Conservation (phyloP, 2,113 vertebrate genomes). For the Morone saxatilis region DNA sequence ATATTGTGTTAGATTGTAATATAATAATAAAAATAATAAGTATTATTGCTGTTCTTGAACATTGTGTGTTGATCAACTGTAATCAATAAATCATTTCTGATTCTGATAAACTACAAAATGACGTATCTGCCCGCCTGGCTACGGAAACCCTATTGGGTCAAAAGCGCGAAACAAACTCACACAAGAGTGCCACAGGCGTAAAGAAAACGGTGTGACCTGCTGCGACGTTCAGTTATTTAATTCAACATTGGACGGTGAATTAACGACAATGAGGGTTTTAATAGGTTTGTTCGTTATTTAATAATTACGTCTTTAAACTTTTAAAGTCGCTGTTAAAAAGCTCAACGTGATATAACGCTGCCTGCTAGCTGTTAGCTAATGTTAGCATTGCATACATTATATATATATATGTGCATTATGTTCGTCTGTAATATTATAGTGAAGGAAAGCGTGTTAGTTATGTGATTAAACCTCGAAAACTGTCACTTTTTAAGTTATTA, state of each 20-base stretch:
- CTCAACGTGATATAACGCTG: slow-evolving; percentile 45
- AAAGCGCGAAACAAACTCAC: not conserved
- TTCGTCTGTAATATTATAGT: accelerated
- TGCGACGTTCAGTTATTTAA: not conserved
- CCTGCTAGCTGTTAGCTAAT: slow-evolving; percentile 36
- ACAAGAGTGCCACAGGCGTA: not conserved
- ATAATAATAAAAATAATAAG: no score
- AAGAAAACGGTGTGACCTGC: not conserved
- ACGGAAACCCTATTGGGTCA: slow-evolving; percentile 35
- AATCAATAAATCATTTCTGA: no score
- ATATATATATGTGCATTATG: not conserved
- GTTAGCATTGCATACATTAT: not conserved
- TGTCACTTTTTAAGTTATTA: not conserved
- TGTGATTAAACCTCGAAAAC: accelerated
- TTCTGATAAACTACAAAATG: slow-evolving; percentile 41
- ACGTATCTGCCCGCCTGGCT: not conserved
- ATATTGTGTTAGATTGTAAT: no score
- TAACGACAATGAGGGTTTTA: slow-evolving; percentile 79
- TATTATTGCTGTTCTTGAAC: no score
- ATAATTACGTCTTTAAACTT: no score
- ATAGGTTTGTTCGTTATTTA: slow-evolving; percentile 76
- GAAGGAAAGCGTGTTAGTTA: accelerated
- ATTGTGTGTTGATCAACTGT: no score
- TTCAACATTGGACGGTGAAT: accelerated
- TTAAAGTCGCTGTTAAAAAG: not conserved